phyloP scores from a whole-genome alignment of 2,888 invertebrate genomes.

The Neocrepidodera transversa region DNA sequence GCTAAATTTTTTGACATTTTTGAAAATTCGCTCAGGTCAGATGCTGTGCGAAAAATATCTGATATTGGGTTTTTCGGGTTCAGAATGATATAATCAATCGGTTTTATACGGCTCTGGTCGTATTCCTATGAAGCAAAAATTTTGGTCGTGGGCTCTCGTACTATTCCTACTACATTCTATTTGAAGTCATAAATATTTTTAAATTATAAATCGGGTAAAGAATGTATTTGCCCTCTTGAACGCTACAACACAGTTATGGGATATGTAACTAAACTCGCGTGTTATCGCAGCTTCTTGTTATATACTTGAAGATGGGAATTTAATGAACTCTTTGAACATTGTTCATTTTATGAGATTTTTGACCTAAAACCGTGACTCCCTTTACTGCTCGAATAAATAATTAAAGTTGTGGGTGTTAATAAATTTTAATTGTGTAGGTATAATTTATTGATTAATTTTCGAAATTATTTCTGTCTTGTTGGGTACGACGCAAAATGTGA shows the following conservation, averaged over 20 bases:
- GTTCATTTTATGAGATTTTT: slow-evolving; percentile 13
- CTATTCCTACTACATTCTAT: no score
- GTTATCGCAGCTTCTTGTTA: background rate
- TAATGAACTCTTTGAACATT: slow-evolving; percentile 16
- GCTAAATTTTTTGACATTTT: no score
- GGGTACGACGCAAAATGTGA: background rate
- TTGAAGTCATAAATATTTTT: no score
- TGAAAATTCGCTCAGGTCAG: no score
- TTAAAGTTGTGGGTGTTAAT: background rate
- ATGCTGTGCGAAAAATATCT: no score
- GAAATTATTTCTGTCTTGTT: background rate
- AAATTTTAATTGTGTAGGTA: background rate
- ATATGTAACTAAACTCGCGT: background rate
- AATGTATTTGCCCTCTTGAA: background rate
- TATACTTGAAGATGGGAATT: no score
- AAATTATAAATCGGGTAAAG: background rate
- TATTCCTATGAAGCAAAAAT: no score
- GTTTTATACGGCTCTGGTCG: no score
- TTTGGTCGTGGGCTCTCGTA: no score
- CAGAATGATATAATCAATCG: no score
- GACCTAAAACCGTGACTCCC: slow-evolving; percentile 8
- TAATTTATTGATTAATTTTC: background rate
- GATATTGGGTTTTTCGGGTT: no score
- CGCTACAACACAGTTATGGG: background rate
- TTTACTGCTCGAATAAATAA: background rate